Evolutionary conservation across 2,797 vertebrate species (phyloP), one percentile per base, ranked within the genome.

Genomic region (Bradypodion ventrale): DNA sequence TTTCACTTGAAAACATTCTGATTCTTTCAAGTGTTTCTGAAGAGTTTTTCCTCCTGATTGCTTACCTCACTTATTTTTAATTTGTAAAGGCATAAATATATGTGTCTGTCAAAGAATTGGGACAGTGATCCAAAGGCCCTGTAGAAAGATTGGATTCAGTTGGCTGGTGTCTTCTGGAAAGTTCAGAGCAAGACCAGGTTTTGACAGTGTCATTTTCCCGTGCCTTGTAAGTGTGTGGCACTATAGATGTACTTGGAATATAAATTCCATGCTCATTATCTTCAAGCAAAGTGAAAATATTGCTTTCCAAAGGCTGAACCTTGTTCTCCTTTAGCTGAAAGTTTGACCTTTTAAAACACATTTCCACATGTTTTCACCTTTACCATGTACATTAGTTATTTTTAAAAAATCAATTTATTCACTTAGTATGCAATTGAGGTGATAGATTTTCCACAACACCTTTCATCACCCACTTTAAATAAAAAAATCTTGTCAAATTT

Each of bases 321-420:
- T 90, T 87, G 80, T 88, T 85, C 84, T 90, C 37, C 75, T 42
- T 70, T 85, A 60, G 73, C 83, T 85, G 82, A 89, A 89, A 86
- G 72, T 66, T 8, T 10, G 72, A 86, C 29, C 72, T 84, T 88
- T 90, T 56, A 7, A 21, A 52, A 69, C 83, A 80, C 4, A 60
- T 84, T 66, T 65, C 85, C 29, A 78, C 78, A 79, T 87, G 13
- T 85, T 85, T 92, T 92, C 75, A 84, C 25, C 37, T n/a, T 56
- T 13, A 27, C 35, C 49, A 79, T 21, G 65, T 29, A 29, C 35
- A 87, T 87, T 87, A 89, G 62, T 85, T 87, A 65, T 62, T 86
- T 88, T 3, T 62, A 76, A 72, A 88, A 29, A 65, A 72, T 85
- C 82, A 83, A 69, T 42, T 80, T 87, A 85, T 86, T 89, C 63